Evolutionary conservation across 2,797 vertebrate species (phyloP).

Genomic region (Enteromius treurensis): DNA sequence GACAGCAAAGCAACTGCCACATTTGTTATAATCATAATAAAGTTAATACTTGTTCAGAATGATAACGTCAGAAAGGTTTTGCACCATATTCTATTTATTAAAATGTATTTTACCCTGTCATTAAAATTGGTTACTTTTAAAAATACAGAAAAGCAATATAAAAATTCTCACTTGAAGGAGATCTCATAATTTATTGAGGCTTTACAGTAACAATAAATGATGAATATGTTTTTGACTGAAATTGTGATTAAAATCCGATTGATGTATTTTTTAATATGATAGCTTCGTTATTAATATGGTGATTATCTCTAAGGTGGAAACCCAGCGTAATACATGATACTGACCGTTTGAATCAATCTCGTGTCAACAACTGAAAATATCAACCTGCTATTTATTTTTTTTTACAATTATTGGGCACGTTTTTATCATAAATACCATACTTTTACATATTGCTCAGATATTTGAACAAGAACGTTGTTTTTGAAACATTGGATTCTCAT

Average conservation of each 20-base stretch:
- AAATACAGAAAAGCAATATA: background rate
- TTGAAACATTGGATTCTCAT: background rate
- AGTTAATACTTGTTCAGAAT: background rate
- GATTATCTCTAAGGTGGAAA: background rate
- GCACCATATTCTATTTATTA: background rate
- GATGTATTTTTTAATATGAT: background rate
- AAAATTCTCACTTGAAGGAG: background rate
- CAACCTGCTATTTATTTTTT: background rate
- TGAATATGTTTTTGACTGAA: background rate
- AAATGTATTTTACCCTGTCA: background rate
- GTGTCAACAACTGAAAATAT: background rate
- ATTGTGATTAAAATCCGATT: background rate
- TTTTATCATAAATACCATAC: background rate
- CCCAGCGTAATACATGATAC: background rate
- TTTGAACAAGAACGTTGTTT: background rate
- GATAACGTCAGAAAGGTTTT: background rate
- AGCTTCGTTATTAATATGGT: background rate
- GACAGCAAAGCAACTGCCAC: background rate
- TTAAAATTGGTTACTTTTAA: background rate
- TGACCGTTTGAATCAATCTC: background rate
- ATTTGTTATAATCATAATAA: background rate
- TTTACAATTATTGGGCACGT: background rate
- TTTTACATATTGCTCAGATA: background rate
- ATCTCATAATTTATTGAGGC: background rate
- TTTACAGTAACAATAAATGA: background rate